A percentile compares a stretch with the other conserved stretches of the same genome.
Conservation (phyloP, 2,888 invertebrate species). For the Napeogenes sylphis region DNA sequence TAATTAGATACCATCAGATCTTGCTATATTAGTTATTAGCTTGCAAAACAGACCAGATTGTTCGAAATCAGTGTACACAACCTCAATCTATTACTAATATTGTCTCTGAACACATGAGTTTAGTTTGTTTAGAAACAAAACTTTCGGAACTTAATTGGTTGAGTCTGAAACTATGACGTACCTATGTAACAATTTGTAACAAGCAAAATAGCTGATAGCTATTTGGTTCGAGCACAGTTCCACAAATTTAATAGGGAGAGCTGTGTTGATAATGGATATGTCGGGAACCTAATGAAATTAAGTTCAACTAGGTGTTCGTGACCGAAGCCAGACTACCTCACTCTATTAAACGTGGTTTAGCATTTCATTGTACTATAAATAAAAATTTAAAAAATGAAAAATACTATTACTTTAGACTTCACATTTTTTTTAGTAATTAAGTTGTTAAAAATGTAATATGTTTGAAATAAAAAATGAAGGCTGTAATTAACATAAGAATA, state of each 20-base stretch:
- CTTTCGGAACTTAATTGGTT: conserved; percentile 36
- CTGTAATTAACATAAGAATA: too few species aligned
- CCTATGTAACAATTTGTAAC: conserved; percentile 34
- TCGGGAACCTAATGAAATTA: conserved; percentile 56
- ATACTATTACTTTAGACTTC: too few species aligned
- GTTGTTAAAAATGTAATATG: too few species aligned
- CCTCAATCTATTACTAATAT: neutral
- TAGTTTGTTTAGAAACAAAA: conserved; percentile 15
- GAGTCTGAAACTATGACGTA: conserved; percentile 35
- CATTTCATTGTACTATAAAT: neutral
- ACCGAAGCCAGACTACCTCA: conserved; percentile 8
- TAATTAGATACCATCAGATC: too few species aligned
- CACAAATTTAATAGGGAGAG: conserved; percentile 28
- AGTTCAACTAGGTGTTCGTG: conserved; percentile 53
- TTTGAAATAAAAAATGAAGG: too few species aligned
- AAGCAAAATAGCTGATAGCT: conserved; percentile 37
- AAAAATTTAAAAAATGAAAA: too few species aligned
- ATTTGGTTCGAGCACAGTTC: conserved; percentile 33
- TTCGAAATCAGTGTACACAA: neutral
- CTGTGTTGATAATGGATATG: neutral
- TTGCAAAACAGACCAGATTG: neutral
- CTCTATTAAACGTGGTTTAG: neutral
- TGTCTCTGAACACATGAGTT: conserved; percentile 13
- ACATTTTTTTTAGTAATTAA: too few species aligned
- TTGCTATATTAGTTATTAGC: too few species aligned